Conservation (phyloP, 2,888 invertebrate species). For the Arenicola marina region DNA sequence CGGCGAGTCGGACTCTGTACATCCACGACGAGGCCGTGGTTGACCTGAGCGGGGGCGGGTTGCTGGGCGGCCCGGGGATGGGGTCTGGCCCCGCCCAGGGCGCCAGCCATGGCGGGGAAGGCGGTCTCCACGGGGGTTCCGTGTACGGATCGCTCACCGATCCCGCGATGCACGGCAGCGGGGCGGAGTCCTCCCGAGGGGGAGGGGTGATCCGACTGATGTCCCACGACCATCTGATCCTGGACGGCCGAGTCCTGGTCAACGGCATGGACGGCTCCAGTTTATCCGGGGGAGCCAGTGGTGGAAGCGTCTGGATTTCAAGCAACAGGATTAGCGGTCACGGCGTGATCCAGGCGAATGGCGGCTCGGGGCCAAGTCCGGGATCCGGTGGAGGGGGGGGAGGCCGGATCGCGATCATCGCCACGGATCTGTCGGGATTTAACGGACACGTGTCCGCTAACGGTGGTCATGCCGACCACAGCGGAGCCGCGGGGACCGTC, state of each 20-base stretch:
- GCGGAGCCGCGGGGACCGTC: constrained; percentile 42
- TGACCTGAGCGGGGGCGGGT: not conserved
- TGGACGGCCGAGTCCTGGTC: constrained; percentile 37
- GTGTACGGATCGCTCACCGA: constrained; percentile 34
- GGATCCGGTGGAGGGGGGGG: constrained; percentile 34
- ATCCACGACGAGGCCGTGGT: not conserved
- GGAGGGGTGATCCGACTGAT: constrained; percentile 38
- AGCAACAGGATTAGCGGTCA: constrained; percentile 36
- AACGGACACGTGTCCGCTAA: constrained; percentile 26
- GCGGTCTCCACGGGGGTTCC: constrained; percentile 27
- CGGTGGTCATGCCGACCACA: constrained; percentile 34
- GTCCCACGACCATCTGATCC: not conserved
- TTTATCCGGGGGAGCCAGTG: constrained; percentile 30
- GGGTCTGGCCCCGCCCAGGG: constrained; percentile 17
- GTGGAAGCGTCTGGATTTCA: constrained; percentile 37
- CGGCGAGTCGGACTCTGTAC: not conserved
- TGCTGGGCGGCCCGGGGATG: not conserved
- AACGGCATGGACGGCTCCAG: constrained; percentile 29
- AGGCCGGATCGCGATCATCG: constrained; percentile 36
- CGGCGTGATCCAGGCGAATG: constrained; percentile 34
- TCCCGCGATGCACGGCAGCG: constrained; percentile 36
- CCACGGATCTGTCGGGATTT: constrained; percentile 28
- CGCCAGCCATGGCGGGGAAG: constrained; percentile 43
- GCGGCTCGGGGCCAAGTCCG: constrained; percentile 26
- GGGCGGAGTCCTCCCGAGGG: constrained; percentile 31